Evolutionary conservation across 2,113 vertebrate species (phyloP).

Genomic region (Forbesichthys papilliferus): DNA sequence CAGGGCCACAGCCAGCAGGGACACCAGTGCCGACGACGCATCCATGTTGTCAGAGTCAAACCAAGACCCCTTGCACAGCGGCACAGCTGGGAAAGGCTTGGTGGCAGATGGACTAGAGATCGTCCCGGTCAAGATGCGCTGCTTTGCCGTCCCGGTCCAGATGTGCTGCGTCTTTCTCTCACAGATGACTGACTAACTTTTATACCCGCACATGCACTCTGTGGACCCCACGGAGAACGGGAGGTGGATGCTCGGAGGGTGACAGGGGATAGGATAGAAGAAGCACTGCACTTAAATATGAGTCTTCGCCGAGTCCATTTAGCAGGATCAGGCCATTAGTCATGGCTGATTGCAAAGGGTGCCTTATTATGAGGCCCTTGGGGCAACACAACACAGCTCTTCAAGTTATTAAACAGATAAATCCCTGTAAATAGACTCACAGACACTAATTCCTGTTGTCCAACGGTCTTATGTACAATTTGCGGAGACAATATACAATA

Average conservation of each 20-base stretch:
- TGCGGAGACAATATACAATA: neutral
- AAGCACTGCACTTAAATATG: constrained; percentile 40
- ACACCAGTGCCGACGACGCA: constrained; percentile 51
- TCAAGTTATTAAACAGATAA: constrained; percentile 72
- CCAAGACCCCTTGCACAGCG: constrained; percentile 11
- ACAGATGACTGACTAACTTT: constrained; percentile 51
- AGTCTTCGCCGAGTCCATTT: constrained; percentile 61
- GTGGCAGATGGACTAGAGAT: neutral
- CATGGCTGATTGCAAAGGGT: constrained; percentile 40
- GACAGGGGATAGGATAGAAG: constrained; percentile 47
- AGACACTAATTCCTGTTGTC: constrained; percentile 41
- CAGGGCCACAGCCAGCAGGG: constrained; percentile 68
- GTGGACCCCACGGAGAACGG: constrained; percentile 26
- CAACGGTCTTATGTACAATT: neutral
- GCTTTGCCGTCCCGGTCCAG: neutral
- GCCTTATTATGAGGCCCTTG: constrained; percentile 59
- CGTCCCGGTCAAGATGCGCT: neutral
- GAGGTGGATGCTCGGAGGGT: constrained; percentile 44
- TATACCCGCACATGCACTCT: neutral
- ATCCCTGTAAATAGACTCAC: constrained; percentile 60
- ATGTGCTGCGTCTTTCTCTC: neutral
- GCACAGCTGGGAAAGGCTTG: neutral
- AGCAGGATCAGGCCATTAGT: constrained; percentile 62
- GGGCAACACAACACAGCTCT: constrained; percentile 45
- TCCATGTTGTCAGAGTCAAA: constrained; percentile 58